These are phyloP conservation scores for Astyanax mexicanus DNA, from an alignment of 2,797 vertebrate species.

Conservation along the genomic window DNA sequence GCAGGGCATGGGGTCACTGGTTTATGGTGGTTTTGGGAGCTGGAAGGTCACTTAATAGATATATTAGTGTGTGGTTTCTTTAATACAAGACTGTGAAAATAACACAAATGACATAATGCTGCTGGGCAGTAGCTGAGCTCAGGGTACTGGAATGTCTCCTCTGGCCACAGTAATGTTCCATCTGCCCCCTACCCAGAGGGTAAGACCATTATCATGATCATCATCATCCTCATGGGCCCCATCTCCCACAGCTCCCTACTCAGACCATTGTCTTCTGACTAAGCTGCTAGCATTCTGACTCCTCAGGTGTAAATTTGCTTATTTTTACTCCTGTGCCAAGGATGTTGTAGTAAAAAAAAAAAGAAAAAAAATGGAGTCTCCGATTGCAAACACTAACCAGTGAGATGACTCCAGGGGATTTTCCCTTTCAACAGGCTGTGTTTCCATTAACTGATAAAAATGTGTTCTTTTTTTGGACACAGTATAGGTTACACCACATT, in stretches of 20 bases:
- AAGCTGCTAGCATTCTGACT: conserved; percentile 4
- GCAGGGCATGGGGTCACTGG: conserved; percentile 61
- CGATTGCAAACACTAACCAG: neutral
- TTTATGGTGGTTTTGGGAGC: conserved; percentile 68
- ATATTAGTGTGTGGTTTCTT: conserved; percentile 71
- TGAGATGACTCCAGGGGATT: neutral
- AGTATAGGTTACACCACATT: neutral
- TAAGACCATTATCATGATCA: conserved; percentile 59
- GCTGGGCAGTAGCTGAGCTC: conserved; percentile 73
- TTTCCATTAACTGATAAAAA: neutral
- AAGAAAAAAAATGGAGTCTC: neutral
- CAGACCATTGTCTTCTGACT: conserved; percentile 4
- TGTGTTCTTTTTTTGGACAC: neutral
- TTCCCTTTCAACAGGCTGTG: neutral
- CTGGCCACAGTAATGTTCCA: conserved; percentile 69
- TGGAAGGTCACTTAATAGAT: conserved; percentile 74
- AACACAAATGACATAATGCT: conserved; percentile 76
- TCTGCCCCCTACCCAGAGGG: conserved; percentile 47
- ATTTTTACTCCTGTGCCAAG: neutral
- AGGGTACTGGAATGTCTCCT: conserved; percentile 77
- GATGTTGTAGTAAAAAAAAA: neutral
- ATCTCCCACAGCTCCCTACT: conserved; percentile 25
- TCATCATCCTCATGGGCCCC: conserved; percentile 59
- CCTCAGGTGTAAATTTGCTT: neutral
- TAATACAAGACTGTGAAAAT: conserved; percentile 76